These are phyloP conservation scores for Lumbricus terrestris DNA, from an alignment of 2,888 invertebrate species.

Conservation along the genomic window DNA sequence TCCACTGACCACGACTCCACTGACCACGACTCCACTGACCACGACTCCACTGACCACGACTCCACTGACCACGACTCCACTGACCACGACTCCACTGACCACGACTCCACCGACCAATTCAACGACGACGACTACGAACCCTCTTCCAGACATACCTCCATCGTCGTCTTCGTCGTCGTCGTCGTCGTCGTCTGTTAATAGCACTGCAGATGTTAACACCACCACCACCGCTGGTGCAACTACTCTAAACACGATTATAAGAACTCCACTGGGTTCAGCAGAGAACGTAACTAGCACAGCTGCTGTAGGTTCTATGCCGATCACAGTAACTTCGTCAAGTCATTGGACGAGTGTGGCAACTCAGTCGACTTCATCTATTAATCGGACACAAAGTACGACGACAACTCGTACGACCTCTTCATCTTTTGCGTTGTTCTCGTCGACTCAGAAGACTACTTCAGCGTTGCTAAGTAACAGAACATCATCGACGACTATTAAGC, in stretches of 20 bases:
- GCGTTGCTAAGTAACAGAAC: neutral
- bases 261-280: neutral
- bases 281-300: neutral
- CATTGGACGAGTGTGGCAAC: neutral
- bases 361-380: too few species aligned
- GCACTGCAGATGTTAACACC: neutral
- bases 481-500: neutral
- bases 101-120: neutral
- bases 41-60: too few species aligned
- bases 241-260: neutral
- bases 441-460: constrained; percentile 3
- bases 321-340: neutral
- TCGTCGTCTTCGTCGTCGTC: too few species aligned
- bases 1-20: too few species aligned
- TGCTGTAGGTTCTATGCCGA: too few species aligned
- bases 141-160: neutral
- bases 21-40: neutral
- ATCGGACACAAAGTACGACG: neutral
- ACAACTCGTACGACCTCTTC: neutral
- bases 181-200: neutral
- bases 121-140: neutral
- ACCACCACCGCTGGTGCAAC: neutral
- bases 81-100: too few species aligned
- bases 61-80: neutral
- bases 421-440: neutral